These are phyloP conservation scores for Limnodromus scolopaceus DNA, from an alignment of 2,797 vertebrate genomes.

Conservation along the genomic window DNA sequence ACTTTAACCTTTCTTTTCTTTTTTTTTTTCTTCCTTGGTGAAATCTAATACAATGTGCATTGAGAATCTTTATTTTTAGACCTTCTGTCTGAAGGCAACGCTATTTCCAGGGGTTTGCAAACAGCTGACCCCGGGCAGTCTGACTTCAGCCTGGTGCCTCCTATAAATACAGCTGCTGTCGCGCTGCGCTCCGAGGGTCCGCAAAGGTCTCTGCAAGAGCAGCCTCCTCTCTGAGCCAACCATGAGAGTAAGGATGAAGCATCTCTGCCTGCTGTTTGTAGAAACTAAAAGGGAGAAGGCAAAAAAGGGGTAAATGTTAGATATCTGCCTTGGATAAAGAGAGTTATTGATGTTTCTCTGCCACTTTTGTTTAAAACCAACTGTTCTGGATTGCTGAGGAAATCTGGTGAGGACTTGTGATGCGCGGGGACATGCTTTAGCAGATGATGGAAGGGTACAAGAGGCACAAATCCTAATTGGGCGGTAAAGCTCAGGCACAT, in stretches of 20 bases:
- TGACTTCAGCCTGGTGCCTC: background rate
- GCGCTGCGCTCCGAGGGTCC: background rate
- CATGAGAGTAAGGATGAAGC: rapidly evolving
- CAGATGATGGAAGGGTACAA: background rate
- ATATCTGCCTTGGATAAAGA: background rate
- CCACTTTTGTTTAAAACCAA: background rate
- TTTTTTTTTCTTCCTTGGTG: background rate
- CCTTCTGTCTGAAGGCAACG: background rate
- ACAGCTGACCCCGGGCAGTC: background rate
- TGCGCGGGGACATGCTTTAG: background rate
- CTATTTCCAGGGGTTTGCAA: background rate
- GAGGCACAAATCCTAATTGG: background rate
- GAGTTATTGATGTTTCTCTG: background rate
- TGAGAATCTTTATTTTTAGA: background rate
- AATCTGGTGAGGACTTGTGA: background rate
- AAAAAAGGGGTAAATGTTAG: background rate
- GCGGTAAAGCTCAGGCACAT: background rate
- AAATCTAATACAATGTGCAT: background rate
- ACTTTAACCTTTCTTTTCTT: background rate
- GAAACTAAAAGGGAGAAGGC: background rate
- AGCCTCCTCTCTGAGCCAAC: background rate
- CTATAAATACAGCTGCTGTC: background rate
- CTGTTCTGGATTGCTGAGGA: background rate
- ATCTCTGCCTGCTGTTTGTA: background rate
- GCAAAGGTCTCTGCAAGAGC: background rate